Base-by-base conservation (phyloP, 2,797 vertebrate genomes). In the Alcedo atthis region DNA sequence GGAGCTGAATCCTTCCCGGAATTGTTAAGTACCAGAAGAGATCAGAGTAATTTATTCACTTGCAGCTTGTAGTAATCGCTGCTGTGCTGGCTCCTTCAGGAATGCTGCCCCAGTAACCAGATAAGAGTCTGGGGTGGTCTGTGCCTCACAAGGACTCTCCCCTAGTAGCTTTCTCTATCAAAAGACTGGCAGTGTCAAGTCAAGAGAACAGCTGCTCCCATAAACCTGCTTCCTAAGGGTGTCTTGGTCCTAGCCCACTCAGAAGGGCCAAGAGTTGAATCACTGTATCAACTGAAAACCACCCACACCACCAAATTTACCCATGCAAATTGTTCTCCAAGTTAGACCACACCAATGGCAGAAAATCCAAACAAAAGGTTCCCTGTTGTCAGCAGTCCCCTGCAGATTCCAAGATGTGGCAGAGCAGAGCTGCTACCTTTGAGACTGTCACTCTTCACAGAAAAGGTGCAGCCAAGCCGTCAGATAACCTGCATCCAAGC, bases 371-470 rank as follows among this genome's bases (percentile, higher is more conserved):
- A 55, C 42, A 33, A 33, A 33, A n/a, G 6, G 22, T 33, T 61
- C 48, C 6, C 3, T 0, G 6, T 21, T 84, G 20, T 53, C 1
- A 0, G 15, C 30, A 57, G n/a, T 28, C 30, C 30, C 24, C 6
- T 20, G 9, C 22, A 57, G 59, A 49, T 28, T 67, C 22, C 17
- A 17, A 57, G 9, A 19, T 76, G 12, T 20, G 32, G 25, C 46
- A 76, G 30, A 80, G 75, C 22, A 70, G 58, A 66, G 55, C n/a
- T 20, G 33, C 53, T 57, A 28, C 61, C 49, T 19, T 6, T 21
- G 20, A 51, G 40, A 33, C 5, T 43, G 25, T 46, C 32, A 11
- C 66, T 12, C 54, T 46, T 55, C 32, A 37, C 26, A 48, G 71
- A 30, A 21, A 13, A 49, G 42, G 54, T 15, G 33, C 43, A 69